These are phyloP conservation scores for Suricata suricatta DNA, from an alignment of 2,113 vertebrate genomes.

Conservation along the genomic window DNA sequence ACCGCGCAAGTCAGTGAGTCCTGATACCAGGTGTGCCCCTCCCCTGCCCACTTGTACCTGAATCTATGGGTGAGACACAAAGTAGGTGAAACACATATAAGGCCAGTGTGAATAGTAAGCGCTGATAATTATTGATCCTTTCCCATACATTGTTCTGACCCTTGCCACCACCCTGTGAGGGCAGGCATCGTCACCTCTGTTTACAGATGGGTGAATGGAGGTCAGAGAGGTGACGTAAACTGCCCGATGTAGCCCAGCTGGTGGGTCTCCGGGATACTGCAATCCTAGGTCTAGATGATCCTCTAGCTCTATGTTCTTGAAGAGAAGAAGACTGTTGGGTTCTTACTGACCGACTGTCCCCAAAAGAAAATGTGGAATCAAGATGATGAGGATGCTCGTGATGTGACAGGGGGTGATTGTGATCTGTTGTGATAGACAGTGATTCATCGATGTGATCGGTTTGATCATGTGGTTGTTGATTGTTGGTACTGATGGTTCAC, in stretches of 20 bases:
- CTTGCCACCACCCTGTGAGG: background rate
- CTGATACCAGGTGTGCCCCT: background rate
- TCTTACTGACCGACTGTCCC: background rate
- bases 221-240: background rate
- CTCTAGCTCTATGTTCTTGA: background rate
- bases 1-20: background rate
- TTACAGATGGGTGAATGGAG: background rate
- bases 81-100: background rate
- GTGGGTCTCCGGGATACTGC: background rate
- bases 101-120: background rate
- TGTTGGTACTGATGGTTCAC: background rate
- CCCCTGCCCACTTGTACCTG: background rate
- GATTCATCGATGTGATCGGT: too few species aligned
- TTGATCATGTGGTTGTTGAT: background rate
- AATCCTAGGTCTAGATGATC: background rate
- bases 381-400: background rate
- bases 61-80: background rate
- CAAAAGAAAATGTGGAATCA: background rate
- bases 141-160: background rate
- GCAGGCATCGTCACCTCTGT: background rate
- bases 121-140: background rate
- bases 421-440: too few species aligned
- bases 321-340: background rate
- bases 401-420: too few species aligned
- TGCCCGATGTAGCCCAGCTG: background rate